Base-by-base conservation (phyloP, 2,113 vertebrate species). In the Phyllostomus discolor region DNA sequence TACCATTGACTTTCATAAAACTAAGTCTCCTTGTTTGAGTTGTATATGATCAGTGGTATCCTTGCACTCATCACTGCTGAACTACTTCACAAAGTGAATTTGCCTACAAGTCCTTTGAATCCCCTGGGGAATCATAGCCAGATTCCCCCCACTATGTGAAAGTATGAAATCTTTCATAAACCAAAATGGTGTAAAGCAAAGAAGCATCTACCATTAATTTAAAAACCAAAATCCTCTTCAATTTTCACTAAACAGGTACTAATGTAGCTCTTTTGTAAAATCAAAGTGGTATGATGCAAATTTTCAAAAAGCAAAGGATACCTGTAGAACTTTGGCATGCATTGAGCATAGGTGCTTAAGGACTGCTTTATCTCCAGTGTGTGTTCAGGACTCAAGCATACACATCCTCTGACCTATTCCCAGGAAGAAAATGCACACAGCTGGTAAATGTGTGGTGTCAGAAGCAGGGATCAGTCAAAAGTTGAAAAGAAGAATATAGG, bases 31-130 rank as follows among this genome's bases (percentile, higher is more conserved):
- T 10, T 52, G 83, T 17, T 2, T 5, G 48, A 67, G 15, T 1
- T n/a, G 1, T 9, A 1, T 41, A 4, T 12, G 0, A 5, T 78
- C 4, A 2, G 7, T 70, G 26, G 10, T 4, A 38, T 19, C 1
- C 3, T 73, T 10, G 1, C 2, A 16, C 4, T 62, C 8, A 41
- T 46, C 5, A 0, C 8, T 54, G 14, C 24, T 79, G 69, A 82
- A 19, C 17, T 48, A 15, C 75, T 91, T 95, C 48, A 43, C 2
- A 35, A 7, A 20, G 28, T 28, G 26, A 59, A 28, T 1, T 35
- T 33, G 8, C 1, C 2, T 59, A 2, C 7, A 57, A 4, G 38
- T 52, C 4, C 22, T 50, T 24, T 28, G 20, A 57, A 10, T 70
- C 35, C 22, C 7, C 31, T 43, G 10, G 7, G 20, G 5, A 50